Conservation (phyloP, 2,113 vertebrate genomes). For the Baryphthengus martii region DNA sequence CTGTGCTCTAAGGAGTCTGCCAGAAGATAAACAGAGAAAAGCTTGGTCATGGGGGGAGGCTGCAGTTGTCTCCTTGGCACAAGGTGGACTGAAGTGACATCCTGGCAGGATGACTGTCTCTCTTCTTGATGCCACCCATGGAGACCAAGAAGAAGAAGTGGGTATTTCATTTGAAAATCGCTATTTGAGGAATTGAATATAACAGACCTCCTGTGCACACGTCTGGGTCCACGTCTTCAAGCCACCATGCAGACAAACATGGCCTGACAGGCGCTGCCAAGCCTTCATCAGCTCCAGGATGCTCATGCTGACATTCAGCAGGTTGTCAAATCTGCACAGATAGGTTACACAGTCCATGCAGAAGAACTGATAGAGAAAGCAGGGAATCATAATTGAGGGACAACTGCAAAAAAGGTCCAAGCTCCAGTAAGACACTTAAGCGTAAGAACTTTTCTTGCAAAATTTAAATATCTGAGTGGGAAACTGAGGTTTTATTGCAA, state of each 20-base stretch:
- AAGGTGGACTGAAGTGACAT: not conserved
- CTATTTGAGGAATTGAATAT: not conserved
- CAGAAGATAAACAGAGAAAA: not conserved
- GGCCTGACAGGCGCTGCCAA: not conserved
- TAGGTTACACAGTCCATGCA: not conserved
- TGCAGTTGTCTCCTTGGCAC: not conserved
- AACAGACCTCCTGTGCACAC: not conserved
- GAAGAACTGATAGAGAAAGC: not conserved
- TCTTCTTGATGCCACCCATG: not conserved
- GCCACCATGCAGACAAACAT: not conserved
- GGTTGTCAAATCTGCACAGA: fast-evolving
- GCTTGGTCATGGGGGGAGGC: not conserved
- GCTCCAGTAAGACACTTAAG: not conserved
- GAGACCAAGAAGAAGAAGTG: not conserved
- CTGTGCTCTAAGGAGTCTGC: not conserved
- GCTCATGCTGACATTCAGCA: not conserved
- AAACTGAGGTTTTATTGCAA: not conserved
- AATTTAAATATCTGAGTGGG: not conserved
- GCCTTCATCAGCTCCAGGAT: not conserved
- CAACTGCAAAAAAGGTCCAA: not conserved
- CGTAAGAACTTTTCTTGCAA: not conserved
- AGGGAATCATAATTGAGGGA: not conserved
- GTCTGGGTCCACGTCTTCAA: not conserved
- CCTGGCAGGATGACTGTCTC: not conserved
- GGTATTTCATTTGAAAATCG: not conserved